Base-by-base conservation (phyloP, 2,797 vertebrate genomes). In the Acanthiza pusilla region DNA sequence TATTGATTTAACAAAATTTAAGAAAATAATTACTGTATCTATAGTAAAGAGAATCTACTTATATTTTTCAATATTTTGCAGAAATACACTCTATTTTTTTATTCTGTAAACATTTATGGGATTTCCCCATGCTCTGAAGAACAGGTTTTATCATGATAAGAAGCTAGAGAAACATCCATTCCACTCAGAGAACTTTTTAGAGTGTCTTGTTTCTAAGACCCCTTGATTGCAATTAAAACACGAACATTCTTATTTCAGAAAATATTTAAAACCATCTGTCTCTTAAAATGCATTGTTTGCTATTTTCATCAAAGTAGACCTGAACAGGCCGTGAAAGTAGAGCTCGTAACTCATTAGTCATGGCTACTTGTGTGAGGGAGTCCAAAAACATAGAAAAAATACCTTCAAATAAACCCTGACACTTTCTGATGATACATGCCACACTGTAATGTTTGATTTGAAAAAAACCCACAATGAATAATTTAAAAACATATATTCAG, bases 331-430 rank as follows among this genome's bases (percentile, higher is more conserved):
- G 7, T n/a, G 72, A 32, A 27, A 42, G 7, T 32, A 74, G 29
- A 86, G 18, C 22, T 54, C 11, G n/a, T 32, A 66, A 32, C 26
- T 70, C 12, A 53, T 48, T 58, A 63, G 11, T 55, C 73, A 70
- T 7, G 11, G 55, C 10, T 0, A 0, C 32, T 80, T 80, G 12
- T 43, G 16, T 8, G 5, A 88, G 11, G 9, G 54, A 36, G 51
- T 34, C 42, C 65, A 45, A 13, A 68, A 76, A 65, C 19, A 67
- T 7, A 55, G 7, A 61, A 71, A 65, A 57, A 77, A 71, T 7
- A 40, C 23, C 34, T 50, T 16, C 0, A 26, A 34, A 72, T 42
- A 74, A 61, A 1, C 0, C 11, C 9, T 16, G 30, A 32, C 25
- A 7, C 9, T 18, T 40, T 70, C 50, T 40, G 34, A 71, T 5